Evolutionary conservation across 2,113 vertebrate genomes (phyloP).

Genomic region (Irena cyanogastra): DNA sequence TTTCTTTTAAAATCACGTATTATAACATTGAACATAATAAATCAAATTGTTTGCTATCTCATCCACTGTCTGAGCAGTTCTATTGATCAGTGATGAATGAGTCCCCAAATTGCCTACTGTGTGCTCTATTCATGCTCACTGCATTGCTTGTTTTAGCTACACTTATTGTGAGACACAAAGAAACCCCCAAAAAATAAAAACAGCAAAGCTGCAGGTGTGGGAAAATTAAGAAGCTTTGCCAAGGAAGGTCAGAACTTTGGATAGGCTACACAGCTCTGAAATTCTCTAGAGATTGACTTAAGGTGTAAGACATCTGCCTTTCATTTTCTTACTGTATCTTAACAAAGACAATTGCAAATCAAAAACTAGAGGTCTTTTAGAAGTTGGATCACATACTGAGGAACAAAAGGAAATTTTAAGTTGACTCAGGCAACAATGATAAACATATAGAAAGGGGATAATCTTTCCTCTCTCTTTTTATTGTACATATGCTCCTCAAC

Average conservation of each 20-base stretch:
- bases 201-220: background rate
- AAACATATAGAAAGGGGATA: background rate
- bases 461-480: background rate
- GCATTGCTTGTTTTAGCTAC: background rate
- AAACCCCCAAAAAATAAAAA: background rate
- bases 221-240: background rate
- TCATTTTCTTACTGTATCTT: constrained; percentile 1
- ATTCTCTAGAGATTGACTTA: background rate
- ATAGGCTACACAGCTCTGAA: background rate
- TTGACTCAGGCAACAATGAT: background rate
- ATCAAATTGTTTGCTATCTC: constrained; percentile 21
- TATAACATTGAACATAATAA: background rate
- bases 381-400: background rate
- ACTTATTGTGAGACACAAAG: background rate
- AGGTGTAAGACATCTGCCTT: background rate
- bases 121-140: background rate
- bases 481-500: background rate
- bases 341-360: background rate
- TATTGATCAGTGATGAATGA: constrained; percentile 8
- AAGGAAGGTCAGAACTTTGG: background rate
- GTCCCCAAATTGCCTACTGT: background rate
- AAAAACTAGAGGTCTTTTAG: background rate
- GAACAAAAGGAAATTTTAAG: constrained; percentile 18
- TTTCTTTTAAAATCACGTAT: constrained; percentile 25
- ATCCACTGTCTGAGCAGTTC: background rate